These are phyloP conservation scores for Ctenochaetus hawaiiensis DNA, from an alignment of 2,797 vertebrate species.

Conservation along the genomic window DNA sequence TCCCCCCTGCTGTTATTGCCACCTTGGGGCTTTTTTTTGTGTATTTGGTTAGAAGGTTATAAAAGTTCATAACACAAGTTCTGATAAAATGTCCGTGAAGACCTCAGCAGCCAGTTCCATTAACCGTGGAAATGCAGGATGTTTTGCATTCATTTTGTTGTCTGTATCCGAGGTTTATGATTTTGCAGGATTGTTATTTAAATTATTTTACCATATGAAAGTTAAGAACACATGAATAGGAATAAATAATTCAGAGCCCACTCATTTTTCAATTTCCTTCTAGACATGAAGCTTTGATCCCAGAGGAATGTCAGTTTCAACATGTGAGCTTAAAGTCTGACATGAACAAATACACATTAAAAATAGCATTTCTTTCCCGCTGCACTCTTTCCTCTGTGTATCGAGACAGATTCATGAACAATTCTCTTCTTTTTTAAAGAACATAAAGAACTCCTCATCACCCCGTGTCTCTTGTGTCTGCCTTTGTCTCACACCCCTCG, in stretches of 20 bases:
- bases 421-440: constrained; percentile 49
- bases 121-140: background rate
- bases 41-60: constrained; percentile 65
- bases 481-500: constrained; percentile 32
- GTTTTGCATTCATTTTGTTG: constrained; percentile 18
- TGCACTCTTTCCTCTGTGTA: constrained; percentile 8
- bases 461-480: constrained; percentile 28
- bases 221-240: background rate
- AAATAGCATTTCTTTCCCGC: background rate
- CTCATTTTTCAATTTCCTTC: constrained; percentile 21
- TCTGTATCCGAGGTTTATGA: constrained; percentile 2
- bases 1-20: constrained; percentile 61
- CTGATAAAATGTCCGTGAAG: constrained; percentile 1
- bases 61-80: constrained; percentile 59
- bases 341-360: constrained; percentile 29
- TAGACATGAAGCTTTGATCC: constrained; percentile 30
- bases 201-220: constrained; percentile 3
- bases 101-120: constrained; percentile 5
- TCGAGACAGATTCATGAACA: constrained; percentile 61
- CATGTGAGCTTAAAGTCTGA: constrained; percentile 26
- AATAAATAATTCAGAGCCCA: background rate
- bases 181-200: background rate
- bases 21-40: constrained; percentile 51
- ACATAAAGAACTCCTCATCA: constrained; percentile 56
- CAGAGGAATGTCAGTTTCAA: constrained; percentile 2